phyloP scores from a whole-genome alignment of 2,797 vertebrate species.

The Scarus forsteni region DNA sequence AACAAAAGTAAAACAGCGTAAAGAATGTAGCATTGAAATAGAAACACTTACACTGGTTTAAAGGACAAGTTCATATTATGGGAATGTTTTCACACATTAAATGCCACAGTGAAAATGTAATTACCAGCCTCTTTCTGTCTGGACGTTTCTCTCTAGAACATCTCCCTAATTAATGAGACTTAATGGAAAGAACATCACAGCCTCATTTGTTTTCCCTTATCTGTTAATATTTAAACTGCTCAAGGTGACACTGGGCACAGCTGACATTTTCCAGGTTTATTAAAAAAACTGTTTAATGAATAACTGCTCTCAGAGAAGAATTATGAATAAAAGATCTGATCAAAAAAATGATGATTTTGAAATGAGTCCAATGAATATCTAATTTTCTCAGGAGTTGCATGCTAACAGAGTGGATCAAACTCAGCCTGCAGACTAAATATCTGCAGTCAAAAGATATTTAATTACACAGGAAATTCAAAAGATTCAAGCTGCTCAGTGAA shows the following conservation, averaged over 20 bases:
- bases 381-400: neutral
- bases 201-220: slow-evolving; percentile 1
- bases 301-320: neutral
- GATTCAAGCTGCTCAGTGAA: neutral
- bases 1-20: too few species aligned
- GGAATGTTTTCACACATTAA: neutral
- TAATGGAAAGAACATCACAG: neutral
- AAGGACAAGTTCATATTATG: neutral
- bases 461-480: neutral
- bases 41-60: neutral
- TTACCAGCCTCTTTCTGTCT: neutral
- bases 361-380: slow-evolving; percentile 8
- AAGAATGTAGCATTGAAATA: neutral
- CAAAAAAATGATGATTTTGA: neutral
- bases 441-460: neutral
- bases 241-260: neutral
- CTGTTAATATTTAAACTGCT: neutral
- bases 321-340: slow-evolving; percentile 9
- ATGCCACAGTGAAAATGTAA: slow-evolving; percentile 1
- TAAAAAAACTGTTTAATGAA: slow-evolving; percentile 7
- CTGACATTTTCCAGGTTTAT: neutral
- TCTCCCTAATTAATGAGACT: slow-evolving; percentile 2
- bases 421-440: neutral
- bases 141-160: neutral
- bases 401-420: neutral